A percentile compares a stretch with the other conserved stretches of the same genome.
Evolutionary conservation across 2,113 vertebrate genomes (phyloP).

Genomic region (Ginglymostoma cirratum): DNA sequence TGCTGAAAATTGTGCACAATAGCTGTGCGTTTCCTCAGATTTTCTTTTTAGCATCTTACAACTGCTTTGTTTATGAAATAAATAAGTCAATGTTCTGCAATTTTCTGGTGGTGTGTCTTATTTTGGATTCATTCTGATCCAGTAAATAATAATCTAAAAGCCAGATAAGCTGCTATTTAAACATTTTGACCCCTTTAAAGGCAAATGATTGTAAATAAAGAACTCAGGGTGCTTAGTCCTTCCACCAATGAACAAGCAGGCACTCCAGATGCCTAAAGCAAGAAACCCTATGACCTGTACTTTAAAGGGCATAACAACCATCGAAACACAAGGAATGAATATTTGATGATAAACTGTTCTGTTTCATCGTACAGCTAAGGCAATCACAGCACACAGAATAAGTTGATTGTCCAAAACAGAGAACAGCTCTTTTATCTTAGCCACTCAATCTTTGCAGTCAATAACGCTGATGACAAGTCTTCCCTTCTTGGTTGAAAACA

Average conservation of each 20-base stretch:
- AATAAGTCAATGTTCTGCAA: background rate
- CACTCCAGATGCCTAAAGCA: conserved; percentile 10
- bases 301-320: conserved; percentile 20
- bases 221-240: conserved; percentile 25
- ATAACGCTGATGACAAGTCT: conserved; percentile 34
- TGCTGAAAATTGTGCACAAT: background rate
- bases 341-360: conserved; percentile 30
- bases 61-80: background rate
- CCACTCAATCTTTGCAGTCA: conserved; percentile 32
- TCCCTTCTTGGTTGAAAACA: conserved; percentile 24
- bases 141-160: background rate
- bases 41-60: background rate
- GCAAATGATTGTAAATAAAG: conserved; percentile 14
- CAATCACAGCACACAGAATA: conserved; percentile 22
- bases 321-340: background rate
- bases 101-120: background rate
- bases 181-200: conserved; percentile 3
- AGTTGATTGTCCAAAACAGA: conserved; percentile 22
- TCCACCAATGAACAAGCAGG: conserved; percentile 17
- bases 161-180: background rate
- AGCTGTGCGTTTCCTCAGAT: background rate
- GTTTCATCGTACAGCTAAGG: background rate
- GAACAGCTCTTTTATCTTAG: conserved; percentile 23
- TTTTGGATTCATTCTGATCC: background rate
- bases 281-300: conserved; percentile 1